phyloP scores from a whole-genome alignment of 2,113 vertebrate genomes.

The Pogonocichla stellata region DNA sequence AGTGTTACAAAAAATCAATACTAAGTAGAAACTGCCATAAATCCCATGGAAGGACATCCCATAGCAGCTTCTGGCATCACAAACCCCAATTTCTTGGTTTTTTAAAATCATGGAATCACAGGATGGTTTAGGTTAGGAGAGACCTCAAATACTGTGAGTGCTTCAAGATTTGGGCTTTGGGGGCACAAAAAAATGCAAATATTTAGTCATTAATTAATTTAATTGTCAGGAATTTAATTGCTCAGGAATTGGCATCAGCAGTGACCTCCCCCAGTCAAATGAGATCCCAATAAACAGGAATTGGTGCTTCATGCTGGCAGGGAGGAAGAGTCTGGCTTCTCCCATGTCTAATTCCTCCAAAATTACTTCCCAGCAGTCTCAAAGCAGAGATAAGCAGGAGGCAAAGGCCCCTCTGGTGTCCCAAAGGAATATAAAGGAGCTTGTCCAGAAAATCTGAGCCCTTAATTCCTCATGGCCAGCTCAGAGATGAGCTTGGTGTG shows the following conservation, averaged over 20 bases:
- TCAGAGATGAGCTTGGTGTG: neutral
- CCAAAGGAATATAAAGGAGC: neutral
- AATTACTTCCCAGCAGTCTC: neutral
- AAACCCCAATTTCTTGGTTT: neutral
- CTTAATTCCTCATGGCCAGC: neutral
- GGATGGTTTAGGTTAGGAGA: neutral
- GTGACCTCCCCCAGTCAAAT: too few species aligned
- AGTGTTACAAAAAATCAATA: neutral
- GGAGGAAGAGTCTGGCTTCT: neutral
- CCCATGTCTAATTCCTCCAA: neutral
- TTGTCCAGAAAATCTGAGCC: neutral
- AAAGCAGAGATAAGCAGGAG: neutral
- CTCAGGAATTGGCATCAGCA: neutral
- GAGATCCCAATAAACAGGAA: neutral
- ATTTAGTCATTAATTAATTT: neutral
- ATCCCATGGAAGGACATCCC: neutral
- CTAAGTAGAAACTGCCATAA: accelerated
- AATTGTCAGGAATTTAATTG: neutral
- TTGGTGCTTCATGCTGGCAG: neutral
- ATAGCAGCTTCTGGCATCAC: neutral
- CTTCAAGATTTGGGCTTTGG: neutral
- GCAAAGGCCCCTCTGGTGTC: neutral
- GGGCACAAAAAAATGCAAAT: neutral
- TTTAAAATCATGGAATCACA: neutral
- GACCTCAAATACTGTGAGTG: neutral